Evolutionary conservation across 2,797 vertebrate genomes (phyloP).

Genomic region (Fistularia tabacaria): DNA sequence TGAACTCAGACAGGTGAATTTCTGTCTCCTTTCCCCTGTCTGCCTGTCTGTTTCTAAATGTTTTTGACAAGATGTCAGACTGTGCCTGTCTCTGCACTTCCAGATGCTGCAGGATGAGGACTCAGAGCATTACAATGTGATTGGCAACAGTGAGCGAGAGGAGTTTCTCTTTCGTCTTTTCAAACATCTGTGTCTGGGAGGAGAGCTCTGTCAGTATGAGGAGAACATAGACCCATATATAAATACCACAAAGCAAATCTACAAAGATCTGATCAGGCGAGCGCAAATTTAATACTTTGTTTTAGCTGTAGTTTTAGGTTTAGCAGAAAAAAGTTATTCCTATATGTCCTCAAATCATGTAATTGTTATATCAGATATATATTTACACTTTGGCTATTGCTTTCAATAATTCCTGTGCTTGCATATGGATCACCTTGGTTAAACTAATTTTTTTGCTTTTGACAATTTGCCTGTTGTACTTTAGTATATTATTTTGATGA

Average conservation of each 20-base stretch:
- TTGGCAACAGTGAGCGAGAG: constrained; percentile 56
- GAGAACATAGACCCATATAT: constrained; percentile 69
- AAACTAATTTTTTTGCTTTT: no score
- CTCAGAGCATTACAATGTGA: constrained; percentile 59
- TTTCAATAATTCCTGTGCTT: no score
- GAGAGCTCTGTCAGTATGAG: constrained; percentile 78
- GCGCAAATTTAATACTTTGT: no score
- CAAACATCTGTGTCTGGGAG: constrained; percentile 75
- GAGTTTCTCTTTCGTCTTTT: constrained; percentile 78
- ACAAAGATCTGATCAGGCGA: constrained; percentile 77
- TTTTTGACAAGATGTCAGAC: background rate
- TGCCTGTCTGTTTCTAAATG: background rate
- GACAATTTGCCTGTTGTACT: no score
- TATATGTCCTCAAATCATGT: no score
- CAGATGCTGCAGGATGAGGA: constrained; percentile 75
- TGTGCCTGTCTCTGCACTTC: background rate
- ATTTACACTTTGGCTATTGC: no score
- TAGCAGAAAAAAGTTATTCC: no score
- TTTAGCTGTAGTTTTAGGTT: no score
- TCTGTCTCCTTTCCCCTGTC: constrained; percentile 3
- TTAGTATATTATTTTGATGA: no score
- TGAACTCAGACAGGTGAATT: constrained; percentile 58
- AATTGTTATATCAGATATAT: no score
- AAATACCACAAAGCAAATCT: constrained; percentile 65
- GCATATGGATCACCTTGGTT: no score